These are phyloP conservation scores for Erethizon dorsatum DNA, from an alignment of 2,797 vertebrate genomes.

Conservation along the genomic window DNA sequence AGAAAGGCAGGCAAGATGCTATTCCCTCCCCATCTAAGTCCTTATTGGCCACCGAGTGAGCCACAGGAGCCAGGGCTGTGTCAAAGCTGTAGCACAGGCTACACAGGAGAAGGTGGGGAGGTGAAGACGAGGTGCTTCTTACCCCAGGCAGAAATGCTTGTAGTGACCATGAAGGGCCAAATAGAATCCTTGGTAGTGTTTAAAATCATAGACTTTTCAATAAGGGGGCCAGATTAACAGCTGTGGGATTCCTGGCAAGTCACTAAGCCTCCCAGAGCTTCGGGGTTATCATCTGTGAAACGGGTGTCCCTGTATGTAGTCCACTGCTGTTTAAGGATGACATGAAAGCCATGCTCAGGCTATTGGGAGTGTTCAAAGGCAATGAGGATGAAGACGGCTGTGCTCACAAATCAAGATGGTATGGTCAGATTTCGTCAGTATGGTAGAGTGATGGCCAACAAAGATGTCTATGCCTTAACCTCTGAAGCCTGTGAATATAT, in stretches of 20 bases:
- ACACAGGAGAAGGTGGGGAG: neutral
- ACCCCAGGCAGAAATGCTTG: neutral
- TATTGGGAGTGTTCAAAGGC: neutral
- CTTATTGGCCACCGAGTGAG: neutral
- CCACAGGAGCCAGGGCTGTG: neutral
- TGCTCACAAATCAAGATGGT: neutral
- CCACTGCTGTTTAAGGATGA: neutral
- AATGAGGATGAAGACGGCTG: neutral
- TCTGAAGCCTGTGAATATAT: neutral
- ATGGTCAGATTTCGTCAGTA: neutral
- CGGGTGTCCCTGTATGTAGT: neutral
- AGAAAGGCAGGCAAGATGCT: neutral
- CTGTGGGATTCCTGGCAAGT: neutral
- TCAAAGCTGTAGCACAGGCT: neutral
- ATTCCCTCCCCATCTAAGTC: neutral
- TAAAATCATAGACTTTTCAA: neutral
- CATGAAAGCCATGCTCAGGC: neutral
- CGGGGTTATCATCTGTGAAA: neutral
- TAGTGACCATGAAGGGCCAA: neutral
- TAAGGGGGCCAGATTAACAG: neutral
- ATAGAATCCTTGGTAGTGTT: neutral
- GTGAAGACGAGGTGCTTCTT: neutral
- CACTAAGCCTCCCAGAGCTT: neutral
- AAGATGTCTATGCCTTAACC: neutral
- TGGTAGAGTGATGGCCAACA: neutral